Evolutionary conservation across 2,888 invertebrate species (phyloP), one percentile per base, ranked within the genome.

Genomic region (Laspeyria flexula): DNA sequence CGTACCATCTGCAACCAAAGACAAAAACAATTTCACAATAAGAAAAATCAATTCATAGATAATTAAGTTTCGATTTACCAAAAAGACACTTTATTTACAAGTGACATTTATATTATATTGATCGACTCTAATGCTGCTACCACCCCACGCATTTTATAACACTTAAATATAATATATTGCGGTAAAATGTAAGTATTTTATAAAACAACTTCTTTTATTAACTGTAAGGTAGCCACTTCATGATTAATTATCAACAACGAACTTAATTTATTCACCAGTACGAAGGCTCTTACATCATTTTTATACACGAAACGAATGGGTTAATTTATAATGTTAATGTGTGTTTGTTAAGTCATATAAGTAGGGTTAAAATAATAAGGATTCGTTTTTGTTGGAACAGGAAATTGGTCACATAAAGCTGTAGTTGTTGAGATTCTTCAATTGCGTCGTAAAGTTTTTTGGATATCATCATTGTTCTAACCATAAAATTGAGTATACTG

Each of bases 241-340:
- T 71, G 63, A 76, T 76, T 73, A 50, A 44, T 50, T 75, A 76
- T 75, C 73, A 69, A 57, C 51, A 52, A 40, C 50, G 37, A n/a
- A 47, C 56, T 44, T 69, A 73, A 74, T 77, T 74, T 76, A 71
- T 75, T 71, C 68, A 69, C 60, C 52, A 53, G 44, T 47, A 47
- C 63, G 50, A 55, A 55, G 43, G 40, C 46, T 55, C 54, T 60
- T 59, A 58, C 64, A 63, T 72, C 70, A 78, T 78, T 79, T 75
- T 72, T 65, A 59, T 69, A 78, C 75, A 74, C 62, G 67, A 59
- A 71, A 68, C 56, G 69, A 74, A 76, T 70, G 72, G 68, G 70
- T 77, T 79, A 75, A 80, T 83, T 77, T 74, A 79, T 74, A 75
- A 73, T 78, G 76, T 72, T 81, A 81, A 81, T 82, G 77, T 72